Base-by-base conservation (phyloP, 2,797 vertebrate species). In the Salarias fasciatus region DNA sequence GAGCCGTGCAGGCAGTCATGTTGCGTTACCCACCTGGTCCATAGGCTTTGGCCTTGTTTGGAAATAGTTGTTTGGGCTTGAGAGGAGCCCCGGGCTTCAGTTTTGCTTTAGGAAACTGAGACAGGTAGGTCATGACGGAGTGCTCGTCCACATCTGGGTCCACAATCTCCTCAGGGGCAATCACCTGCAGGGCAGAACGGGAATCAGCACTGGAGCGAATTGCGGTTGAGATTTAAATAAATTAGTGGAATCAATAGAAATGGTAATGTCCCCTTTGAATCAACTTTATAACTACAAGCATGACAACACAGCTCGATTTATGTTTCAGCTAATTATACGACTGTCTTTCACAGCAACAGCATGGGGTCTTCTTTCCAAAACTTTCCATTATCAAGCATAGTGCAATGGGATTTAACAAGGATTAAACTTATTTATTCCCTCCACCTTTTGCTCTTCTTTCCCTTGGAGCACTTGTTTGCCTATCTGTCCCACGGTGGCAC, bases 101-200 rank as follows among this genome's bases (percentile, higher is more conserved):
- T 63, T 98, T 97, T 52, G 96, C 94, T 60, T 97, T 98, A 59
- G 96, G 96, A 87, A 98, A 98, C 92, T 98, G 96, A 45, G 96
- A 98, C 77, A 98, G 91, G 89, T 98, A 98, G 12, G 96, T 98
- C 96, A 98, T 98, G 64, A 98, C 96, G 0, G 96, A 98, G 85
- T 97, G 96, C 72, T 98, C 96, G 11, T 98, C 96, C 77, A 97
- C 96, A 36, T 98, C 93, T 77, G 96, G 96, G 84, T 98, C 95
- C 84, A 97, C 96, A 0, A 98, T 97, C 89, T 98, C 96, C 85
- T 98, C 96, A 0, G 96, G 96, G 13, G 96, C 95, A 1, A 98
- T 97, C 72, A 98, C 96, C 96, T 98, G 24, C 13, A 76, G 51
- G 11, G 35, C 45, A 73, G 11, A 62, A 36, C 72, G 3, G 75